phyloP scores from a whole-genome alignment of 2,888 invertebrate species.

The Rapana venosa region DNA sequence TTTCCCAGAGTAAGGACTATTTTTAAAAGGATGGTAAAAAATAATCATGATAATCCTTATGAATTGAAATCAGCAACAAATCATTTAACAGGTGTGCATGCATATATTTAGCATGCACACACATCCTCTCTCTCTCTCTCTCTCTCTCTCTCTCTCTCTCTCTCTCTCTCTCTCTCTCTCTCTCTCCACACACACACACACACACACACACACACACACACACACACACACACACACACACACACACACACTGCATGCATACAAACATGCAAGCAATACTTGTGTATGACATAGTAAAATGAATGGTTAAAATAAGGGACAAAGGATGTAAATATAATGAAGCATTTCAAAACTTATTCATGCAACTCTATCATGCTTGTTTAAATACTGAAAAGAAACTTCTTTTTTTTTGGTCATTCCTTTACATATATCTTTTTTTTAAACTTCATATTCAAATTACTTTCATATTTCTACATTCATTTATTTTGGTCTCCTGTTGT shows the following conservation, averaged over 20 bases:
- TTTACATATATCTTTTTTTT: no score
- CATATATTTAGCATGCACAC: not conserved
- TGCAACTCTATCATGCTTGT: not conserved
- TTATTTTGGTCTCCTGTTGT: no score
- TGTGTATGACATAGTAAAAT: not conserved
- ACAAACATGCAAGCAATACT: no score
- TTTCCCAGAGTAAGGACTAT: constrained; percentile 14
- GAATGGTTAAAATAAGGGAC: not conserved
- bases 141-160: not conserved
- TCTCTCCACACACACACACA: no score
- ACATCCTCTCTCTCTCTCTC: constrained; percentile 9
- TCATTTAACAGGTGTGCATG: not conserved
- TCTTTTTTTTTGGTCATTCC: no score
- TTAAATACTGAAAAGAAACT: no score
- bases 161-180: no score
- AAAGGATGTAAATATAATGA: not conserved
- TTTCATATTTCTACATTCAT: no score
- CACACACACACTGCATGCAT: no score
- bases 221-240: not conserved
- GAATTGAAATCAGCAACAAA: not conserved
- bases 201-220: no score
- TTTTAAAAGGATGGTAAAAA: not conserved
- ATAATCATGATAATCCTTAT: not conserved
- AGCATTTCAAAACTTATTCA: not conserved
- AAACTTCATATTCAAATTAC: no score